Evolutionary conservation across 2,113 vertebrate species (phyloP), one percentile per base, ranked within the genome.

Genomic region (Vicugna pacos): DNA sequence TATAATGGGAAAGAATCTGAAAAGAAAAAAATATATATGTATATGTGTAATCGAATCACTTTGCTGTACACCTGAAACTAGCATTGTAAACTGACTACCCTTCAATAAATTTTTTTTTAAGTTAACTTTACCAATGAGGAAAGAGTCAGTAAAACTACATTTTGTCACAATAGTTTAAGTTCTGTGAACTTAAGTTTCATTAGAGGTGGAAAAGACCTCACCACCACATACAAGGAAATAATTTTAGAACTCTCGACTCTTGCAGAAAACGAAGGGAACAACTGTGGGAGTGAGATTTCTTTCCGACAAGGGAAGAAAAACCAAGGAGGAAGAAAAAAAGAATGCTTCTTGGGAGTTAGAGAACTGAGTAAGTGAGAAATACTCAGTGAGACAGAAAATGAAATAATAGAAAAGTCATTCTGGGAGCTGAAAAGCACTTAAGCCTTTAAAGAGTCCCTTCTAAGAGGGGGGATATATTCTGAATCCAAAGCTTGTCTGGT

Each of bases 241-340:
- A 83, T 96, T 93, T 94, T 96, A 97, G 93, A 96, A 86, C 38
- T 89, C 65, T 70, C 58, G 72, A 54, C 22, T 56, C 24, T 60
- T 5, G 13, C 38, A 94, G 56, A 83, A 91, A 90, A 93, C 5
- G 73, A 48, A 88, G 82, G 79, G 62, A 87, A 77, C 42, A 89
- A 91, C 8, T 52, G 35, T 91, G 42, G 48, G 90, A 93, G 46
- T 91, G 84, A 88, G 72, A 46, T 65, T 95, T 96, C 80, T 95
- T 87, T 84, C 69, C 83, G 88, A 96, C 32, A 88, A 83, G 88
- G 35, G 11, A 77, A 73, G 16, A 91, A 88, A 87, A 80, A 38
- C 16, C 56, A 93, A 94, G 32, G 65, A 80, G 62, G 52, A 77
- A 91, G 20, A 62, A 69, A 89, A 85, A 79, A 60, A 77, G 73